A percentile compares a stretch with the other conserved stretches of the same genome.
Evolutionary conservation across 2,113 vertebrate genomes (phyloP).

Genomic region (Phyllostomus discolor): DNA sequence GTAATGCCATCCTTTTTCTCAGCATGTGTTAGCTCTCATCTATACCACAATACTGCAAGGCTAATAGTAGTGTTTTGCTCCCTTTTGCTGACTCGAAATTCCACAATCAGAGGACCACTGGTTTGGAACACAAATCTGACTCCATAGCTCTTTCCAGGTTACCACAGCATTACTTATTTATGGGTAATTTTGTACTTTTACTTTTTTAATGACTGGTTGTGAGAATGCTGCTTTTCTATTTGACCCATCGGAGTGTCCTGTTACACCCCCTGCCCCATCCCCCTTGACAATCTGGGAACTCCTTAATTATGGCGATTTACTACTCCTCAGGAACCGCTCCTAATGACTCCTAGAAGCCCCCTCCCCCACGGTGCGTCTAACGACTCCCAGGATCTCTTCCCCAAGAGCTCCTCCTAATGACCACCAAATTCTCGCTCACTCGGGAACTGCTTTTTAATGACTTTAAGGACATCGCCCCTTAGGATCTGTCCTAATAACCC

Average conservation of each 20-base stretch:
- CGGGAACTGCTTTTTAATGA: conserved; percentile 7
- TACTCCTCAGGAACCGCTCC: background rate
- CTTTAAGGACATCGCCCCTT: background rate
- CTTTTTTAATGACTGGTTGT: background rate
- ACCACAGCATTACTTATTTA: background rate
- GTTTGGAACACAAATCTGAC: background rate
- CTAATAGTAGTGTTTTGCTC: background rate
- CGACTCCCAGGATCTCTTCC: conserved; percentile 4
- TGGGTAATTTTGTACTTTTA: background rate
- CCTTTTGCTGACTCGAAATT: background rate
- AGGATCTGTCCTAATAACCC: conserved; percentile 33
- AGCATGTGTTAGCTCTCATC: background rate
- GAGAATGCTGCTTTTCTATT: background rate
- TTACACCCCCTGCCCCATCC: background rate
- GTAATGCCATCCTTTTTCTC: background rate
- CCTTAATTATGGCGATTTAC: background rate
- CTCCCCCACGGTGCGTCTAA: background rate
- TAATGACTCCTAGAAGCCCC: conserved; percentile 27
- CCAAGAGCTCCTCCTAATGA: conserved; percentile 52
- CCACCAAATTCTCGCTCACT: background rate
- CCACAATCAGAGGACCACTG: background rate
- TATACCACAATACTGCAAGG: background rate
- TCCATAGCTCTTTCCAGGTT: background rate
- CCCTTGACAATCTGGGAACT: background rate
- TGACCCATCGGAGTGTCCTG: background rate